Evolutionary conservation across 2,797 vertebrate genomes (phyloP), one percentile per base, ranked within the genome.

Genomic region (Tachyglossus aculeatus): DNA sequence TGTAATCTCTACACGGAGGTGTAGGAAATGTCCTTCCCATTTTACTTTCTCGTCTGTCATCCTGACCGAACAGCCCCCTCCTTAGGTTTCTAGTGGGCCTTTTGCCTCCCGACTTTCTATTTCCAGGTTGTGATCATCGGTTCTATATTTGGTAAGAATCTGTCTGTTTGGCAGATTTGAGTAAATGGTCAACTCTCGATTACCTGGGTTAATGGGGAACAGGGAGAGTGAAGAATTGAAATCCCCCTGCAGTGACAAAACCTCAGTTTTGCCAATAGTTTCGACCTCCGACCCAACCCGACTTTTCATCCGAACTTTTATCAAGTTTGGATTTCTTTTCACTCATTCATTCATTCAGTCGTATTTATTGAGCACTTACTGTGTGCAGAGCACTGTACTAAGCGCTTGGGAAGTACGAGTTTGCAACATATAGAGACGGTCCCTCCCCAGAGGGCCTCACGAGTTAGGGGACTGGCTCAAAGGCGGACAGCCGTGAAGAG

Each of bases 1-100:
- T 44, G 61, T 60, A 41, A 7, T 67, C 58, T 74, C 21, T 68
- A 43, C 16, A 22, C 25, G 34, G 53, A 41, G 45, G 54, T 47
- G 21, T 63, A 25, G 51, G n/a, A n/a, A n/a, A 52, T 66, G 72
- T 54, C 53, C 19, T 74, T 71, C 25, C 58, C 32, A 25, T 19
- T 25, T 59, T 63, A 71, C 33, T 31, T 7, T 56, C 36, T 32
- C 12, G n/a, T 44, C 36, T 57, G 33, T 48, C n/a, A 18, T 53
- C 48, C 47, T 25, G 19, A 62, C 65, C 34, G 73, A 53, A 11
- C 19, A 36, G 36, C 12, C 24, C 21, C 19, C 74, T 73, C 29
- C 62, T n/a, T 18, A 29, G 21, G 59, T 75, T 63, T 22, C 14
- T 41, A 10, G 37, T 9, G 5, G 44, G n/a, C 47, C 61, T 34